A percentile compares a stretch with the other conserved stretches of the same genome.
Conservation (phyloP, 2,888 invertebrate genomes). For the Platycheirus albimanus region DNA sequence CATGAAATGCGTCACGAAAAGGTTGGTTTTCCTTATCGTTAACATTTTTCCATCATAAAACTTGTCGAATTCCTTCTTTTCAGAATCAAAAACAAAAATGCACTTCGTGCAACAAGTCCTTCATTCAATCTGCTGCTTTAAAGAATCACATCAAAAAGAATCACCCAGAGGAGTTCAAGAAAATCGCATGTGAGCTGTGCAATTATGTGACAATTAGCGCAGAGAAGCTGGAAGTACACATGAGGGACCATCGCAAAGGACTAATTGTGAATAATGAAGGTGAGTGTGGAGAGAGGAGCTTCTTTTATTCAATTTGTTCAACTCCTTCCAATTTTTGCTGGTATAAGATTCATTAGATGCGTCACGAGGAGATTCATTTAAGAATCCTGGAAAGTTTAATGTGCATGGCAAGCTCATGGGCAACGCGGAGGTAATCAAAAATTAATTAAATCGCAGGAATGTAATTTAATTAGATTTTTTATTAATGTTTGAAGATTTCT, state of each 20-base stretch:
- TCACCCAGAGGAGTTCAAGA: conserved; percentile 83
- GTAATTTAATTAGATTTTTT: neutral
- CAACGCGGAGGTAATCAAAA: conserved; percentile 54
- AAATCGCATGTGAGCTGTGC: conserved; percentile 80
- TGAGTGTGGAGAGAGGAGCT: conserved; percentile 22
- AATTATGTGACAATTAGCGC: conserved; percentile 79
- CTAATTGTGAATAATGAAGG: conserved; percentile 78
- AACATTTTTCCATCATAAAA: too few relatives aligned
- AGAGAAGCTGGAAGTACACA: conserved; percentile 78
- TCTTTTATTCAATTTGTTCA: neutral
- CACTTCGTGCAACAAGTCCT: conserved; percentile 86
- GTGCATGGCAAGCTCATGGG: conserved; percentile 55
- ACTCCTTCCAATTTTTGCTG: conserved; percentile 11
- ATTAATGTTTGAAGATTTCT: conserved; percentile 77
- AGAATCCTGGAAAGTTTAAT: conserved; percentile 76
- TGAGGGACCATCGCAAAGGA: conserved; percentile 80
- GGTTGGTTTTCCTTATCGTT: conserved; percentile 69
- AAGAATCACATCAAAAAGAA: conserved; percentile 85
- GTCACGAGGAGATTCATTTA: conserved; percentile 72
- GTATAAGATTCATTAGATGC: conserved; percentile 78
- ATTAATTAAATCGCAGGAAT: neutral
- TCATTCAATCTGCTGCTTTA: conserved; percentile 88
- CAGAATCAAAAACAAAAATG: conserved; percentile 85
- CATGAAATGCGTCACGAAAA: conserved; percentile 86
- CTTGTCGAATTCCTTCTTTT: conserved; percentile 29